Percentiles rank a stretch among this genome's conserved stretches.
phyloP scores from a whole-genome alignment of 2,888 invertebrate genomes.

The Sarcophaga variegata region DNA sequence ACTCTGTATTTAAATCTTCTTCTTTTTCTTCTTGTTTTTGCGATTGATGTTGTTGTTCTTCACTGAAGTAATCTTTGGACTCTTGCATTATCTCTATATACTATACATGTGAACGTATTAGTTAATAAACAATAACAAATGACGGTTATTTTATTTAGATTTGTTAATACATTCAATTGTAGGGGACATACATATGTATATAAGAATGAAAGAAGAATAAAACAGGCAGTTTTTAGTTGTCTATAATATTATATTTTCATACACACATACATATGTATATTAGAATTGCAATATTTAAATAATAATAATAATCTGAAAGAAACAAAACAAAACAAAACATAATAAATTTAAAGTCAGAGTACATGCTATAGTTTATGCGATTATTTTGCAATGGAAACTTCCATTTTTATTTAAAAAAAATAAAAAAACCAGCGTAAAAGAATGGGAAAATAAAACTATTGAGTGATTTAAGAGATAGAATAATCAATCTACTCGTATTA shows the following conservation, averaged over 20 bases:
- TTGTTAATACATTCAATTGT: too few relatives aligned
- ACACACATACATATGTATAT: not conserved
- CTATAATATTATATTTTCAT: not conserved
- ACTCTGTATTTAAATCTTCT: too few relatives aligned
- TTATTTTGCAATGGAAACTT: slow-evolving; percentile 17
- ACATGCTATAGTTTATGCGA: not conserved
- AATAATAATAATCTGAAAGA: too few relatives aligned
- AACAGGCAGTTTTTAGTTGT: not conserved
- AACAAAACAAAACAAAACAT: too few relatives aligned
- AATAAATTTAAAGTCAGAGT: not conserved
- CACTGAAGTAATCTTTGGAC: slow-evolving; percentile 54
- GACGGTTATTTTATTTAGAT: too few relatives aligned
- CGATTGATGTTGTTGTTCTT: not conserved
- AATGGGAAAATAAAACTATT: not conserved
- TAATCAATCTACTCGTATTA: not conserved
- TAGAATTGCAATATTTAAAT: too few relatives aligned
- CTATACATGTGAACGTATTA: too few relatives aligned
- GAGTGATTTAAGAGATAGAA: not conserved
- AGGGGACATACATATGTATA: too few relatives aligned
- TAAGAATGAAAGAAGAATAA: not conserved
- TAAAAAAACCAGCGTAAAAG: not conserved
- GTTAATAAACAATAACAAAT: too few relatives aligned
- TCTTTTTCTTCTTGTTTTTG: not conserved
- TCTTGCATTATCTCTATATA: slow-evolving; percentile 45
- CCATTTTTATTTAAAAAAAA: slow-evolving; percentile 7